Evolutionary conservation across 2,888 invertebrate genomes (phyloP), one percentile per base, ranked within the genome.

Genomic region (Micoletzkya japonica): DNA sequence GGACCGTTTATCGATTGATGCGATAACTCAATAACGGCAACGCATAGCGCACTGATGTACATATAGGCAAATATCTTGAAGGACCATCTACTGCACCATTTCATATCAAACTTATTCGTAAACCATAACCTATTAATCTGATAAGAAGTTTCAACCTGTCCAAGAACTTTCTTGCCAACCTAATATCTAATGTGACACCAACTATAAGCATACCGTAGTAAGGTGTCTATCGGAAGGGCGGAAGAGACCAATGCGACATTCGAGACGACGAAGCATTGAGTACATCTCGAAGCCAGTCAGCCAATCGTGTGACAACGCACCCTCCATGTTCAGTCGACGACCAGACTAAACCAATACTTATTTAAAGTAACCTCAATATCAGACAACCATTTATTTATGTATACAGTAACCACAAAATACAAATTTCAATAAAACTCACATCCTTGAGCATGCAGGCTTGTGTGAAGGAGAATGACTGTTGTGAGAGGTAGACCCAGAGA

Each of bases 241-340:
- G 64, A 64, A 34, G 10, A 64, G 64, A 3, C 64, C 64, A 32
- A 64, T 50, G 6, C 32, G 50, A 24, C 34, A 52, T 24, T 64
- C 64, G 32, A 64, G 36, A 34, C 52, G 30, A 10, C 64, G 32
- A 1, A 50, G 52, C 52, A 64, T 64, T 28, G 52, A 50, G n/a
- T 64, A 64, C 50, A 64, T 64, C 52, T 64, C 64, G 36, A 64
- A 64, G 34, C 64, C 64, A 64, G 50, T 52, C 64, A 64, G 36
- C 64, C 64, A 64, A 7, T 64, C 64, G 30, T 64, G 64, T 6
- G 34, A 28, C 64, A 64, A 52, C 36, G 64, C 36, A 52, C 39
- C 52, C 10, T 34, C 24, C 10, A 64, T 24, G 24, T 34, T 64
- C n/a, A 64, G 26, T 1, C 64, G 64, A 20, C 26, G 34, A 1